Percentiles rank a stretch among this genome's conserved stretches.
phyloP scores from a whole-genome alignment of 2,113 vertebrate species.

The Syngnathus floridae region DNA sequence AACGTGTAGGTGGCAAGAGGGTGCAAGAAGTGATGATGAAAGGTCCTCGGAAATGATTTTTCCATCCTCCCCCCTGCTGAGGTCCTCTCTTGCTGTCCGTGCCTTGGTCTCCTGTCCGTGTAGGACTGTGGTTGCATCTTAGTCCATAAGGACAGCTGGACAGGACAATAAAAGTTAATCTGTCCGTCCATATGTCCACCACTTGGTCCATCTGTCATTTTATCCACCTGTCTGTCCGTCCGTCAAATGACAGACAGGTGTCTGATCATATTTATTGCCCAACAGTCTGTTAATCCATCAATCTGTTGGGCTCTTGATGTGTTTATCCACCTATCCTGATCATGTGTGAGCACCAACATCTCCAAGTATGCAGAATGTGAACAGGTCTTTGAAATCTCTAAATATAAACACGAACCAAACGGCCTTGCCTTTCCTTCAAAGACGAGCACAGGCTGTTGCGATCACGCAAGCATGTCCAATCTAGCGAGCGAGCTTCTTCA shows the following conservation, averaged over 20 bases:
- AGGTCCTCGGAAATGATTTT: slow-evolving; percentile 23
- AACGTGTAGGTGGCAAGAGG: slow-evolving; percentile 32
- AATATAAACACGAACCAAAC: slow-evolving; percentile 51
- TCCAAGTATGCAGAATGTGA: slow-evolving; percentile 36
- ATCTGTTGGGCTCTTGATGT: too few species aligned
- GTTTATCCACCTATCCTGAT: slow-evolving; percentile 5
- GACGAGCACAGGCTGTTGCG: slow-evolving; percentile 21
- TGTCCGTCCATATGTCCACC: background rate
- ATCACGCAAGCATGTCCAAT: slow-evolving; percentile 52
- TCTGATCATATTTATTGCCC: background rate
- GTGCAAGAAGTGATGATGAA: slow-evolving; percentile 31
- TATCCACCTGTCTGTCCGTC: background rate
- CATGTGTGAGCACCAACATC: slow-evolving; percentile 9
- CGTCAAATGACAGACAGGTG: background rate
- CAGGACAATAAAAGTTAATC: background rate
- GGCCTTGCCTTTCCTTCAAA: slow-evolving; percentile 45
- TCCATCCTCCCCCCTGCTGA: slow-evolving; percentile 2
- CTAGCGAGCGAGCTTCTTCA: slow-evolving; percentile 48
- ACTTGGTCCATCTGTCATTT: too few species aligned
- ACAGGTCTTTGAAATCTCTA: slow-evolving; percentile 35
- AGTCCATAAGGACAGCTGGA: background rate
- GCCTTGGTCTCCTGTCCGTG: background rate
- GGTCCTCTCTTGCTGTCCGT: background rate
- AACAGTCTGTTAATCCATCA: too few species aligned
- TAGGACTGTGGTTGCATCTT: background rate